Percentiles rank a stretch among this genome's conserved stretches.
Conservation (phyloP, 1,140 invertebrate genomes). For the Cephus cinctus region DNA sequence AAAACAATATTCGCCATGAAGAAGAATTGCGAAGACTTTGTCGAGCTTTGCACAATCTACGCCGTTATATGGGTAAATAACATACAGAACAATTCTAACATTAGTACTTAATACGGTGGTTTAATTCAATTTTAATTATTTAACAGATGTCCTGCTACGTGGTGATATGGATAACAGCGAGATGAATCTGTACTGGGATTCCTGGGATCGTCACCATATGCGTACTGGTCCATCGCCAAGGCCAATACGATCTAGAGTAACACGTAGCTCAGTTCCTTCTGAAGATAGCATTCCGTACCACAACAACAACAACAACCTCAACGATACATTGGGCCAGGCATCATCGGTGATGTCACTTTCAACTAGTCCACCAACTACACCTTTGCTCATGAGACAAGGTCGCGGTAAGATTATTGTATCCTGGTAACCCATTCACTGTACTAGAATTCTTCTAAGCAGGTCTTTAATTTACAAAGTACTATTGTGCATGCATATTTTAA, state of each 20-base stretch:
- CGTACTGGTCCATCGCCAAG: slow-evolving; percentile 62
- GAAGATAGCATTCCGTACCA: slow-evolving; percentile 61
- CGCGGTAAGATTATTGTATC: slow-evolving; percentile 39
- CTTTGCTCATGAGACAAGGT: slow-evolving; percentile 54
- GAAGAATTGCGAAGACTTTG: slow-evolving; percentile 79
- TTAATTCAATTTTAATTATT: slow-evolving; percentile 9
- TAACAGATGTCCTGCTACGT: slow-evolving; percentile 62
- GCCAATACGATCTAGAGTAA: slow-evolving; percentile 53
- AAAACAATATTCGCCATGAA: slow-evolving; percentile 64
- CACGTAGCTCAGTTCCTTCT: slow-evolving; percentile 61
- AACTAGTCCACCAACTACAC: slow-evolving; percentile 64
- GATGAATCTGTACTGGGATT: slow-evolving; percentile 86
- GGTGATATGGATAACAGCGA: slow-evolving; percentile 63
- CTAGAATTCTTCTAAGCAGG: too few relatives aligned
- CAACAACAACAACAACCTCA: slow-evolving; percentile 42
- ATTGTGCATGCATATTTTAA: too few relatives aligned
- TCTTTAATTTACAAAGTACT: too few relatives aligned
- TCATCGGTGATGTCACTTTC: slow-evolving; percentile 49
- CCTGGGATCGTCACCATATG: slow-evolving; percentile 73
- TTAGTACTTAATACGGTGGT: neutral
- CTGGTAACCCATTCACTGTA: too few relatives aligned
- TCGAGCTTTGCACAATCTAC: slow-evolving; percentile 81
- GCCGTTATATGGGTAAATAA: slow-evolving; percentile 74
- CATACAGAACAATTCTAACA: neutral
- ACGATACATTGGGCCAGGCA: slow-evolving; percentile 41